These are phyloP conservation scores for Nineta flava DNA, from an alignment of 2,888 invertebrate species.

Conservation along the genomic window DNA sequence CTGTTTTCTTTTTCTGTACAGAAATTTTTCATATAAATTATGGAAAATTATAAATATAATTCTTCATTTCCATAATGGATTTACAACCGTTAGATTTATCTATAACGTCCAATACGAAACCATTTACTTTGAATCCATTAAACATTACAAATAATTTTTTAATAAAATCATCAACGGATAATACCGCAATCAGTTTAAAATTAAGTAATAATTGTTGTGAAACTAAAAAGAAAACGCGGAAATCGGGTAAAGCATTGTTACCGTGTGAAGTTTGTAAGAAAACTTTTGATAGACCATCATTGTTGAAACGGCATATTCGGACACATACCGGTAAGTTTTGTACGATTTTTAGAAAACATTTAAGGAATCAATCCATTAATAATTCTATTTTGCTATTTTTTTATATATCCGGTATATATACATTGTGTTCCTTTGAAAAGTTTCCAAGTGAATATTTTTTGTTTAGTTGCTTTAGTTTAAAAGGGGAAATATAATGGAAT, in stretches of 20 bases:
- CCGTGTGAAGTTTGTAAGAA: slow-evolving; percentile 84
- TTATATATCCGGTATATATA: no score
- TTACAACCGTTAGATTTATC: neutral
- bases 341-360: no score
- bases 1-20: neutral
- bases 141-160: neutral
- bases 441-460: no score
- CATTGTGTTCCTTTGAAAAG: no score
- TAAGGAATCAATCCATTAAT: slow-evolving; percentile 1
- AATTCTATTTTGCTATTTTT: slow-evolving; percentile 1
- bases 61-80: neutral
- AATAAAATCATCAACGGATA: no score
- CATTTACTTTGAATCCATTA: neutral
- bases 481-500: no score
- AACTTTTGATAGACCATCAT: slow-evolving; percentile 79
- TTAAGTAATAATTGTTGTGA: neutral
- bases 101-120: neutral
- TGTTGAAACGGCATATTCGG: slow-evolving; percentile 78
- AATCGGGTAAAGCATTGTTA: slow-evolving; percentile 22
- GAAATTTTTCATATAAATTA: neutral
- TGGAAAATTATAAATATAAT: neutral
- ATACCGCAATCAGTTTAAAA: no score
- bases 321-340: slow-evolving; percentile 80
- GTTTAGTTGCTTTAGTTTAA: no score
- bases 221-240: slow-evolving; percentile 7